A percentile compares a stretch with the other conserved stretches of the same genome.
These are phyloP conservation scores for Calvadosia cruxmelitensis DNA, from an alignment of 30 jellyfish, hydroid and myxozoan species.

Conservation along the genomic window DNA sequence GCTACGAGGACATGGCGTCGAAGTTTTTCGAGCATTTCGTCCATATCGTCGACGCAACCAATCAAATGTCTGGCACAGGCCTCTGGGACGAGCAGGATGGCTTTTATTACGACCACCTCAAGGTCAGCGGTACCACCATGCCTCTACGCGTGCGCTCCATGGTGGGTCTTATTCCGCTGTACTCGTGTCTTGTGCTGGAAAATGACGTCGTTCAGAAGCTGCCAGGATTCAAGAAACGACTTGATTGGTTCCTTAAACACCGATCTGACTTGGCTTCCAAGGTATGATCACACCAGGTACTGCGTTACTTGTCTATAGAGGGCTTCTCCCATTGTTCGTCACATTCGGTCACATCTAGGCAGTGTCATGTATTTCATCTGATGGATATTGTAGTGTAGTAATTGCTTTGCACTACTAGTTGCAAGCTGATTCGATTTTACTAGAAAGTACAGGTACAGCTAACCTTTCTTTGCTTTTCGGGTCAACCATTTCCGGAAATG, in stretches of 20 bases:
- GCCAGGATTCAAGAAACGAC: conserved; percentile 85
- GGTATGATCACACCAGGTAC: conserved; percentile 10
- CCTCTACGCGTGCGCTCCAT: conserved; percentile 73
- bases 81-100: conserved; percentile 94
- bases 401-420: too few relatives aligned
- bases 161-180: conserved; percentile 87
- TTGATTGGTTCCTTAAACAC: conserved; percentile 73
- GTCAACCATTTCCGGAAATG: too few relatives aligned
- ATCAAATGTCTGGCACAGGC: conserved; percentile 53
- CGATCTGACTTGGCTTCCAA: conserved; percentile 65
- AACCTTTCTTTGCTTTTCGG: too few relatives aligned
- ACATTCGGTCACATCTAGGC: too few relatives aligned
- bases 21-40: conserved; percentile 85
- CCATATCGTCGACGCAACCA: conserved; percentile 78
- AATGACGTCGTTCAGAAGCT: conserved; percentile 74
- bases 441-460: too few relatives aligned
- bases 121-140: conserved; percentile 25
- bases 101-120: conserved; percentile 66
- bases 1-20: conserved; percentile 93
- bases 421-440: too few relatives aligned
- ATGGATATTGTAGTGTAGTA: too few relatives aligned
- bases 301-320: too few relatives aligned
- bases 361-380: too few relatives aligned
- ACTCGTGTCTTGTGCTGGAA: conserved; percentile 69
- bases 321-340: too few relatives aligned